These are phyloP conservation scores for Trematomus bernacchii DNA, from an alignment of 2,797 vertebrate species.

Conservation along the genomic window DNA sequence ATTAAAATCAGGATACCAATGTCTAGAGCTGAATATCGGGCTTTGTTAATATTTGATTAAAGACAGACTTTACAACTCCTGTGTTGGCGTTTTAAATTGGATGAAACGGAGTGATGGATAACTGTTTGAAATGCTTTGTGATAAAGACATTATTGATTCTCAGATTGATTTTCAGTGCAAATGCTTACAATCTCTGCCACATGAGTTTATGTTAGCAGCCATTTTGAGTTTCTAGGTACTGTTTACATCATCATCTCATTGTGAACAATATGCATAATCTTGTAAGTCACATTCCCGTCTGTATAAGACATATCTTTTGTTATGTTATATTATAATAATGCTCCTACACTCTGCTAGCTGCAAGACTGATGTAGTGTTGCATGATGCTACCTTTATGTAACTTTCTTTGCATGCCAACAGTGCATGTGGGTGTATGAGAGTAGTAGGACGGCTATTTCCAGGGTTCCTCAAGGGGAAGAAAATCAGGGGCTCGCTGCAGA, in stretches of 20 bases:
- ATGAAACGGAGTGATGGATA: conserved; percentile 15
- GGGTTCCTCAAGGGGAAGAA: too few relatives aligned
- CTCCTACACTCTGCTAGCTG: conserved; percentile 6
- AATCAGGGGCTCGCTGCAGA: too few relatives aligned
- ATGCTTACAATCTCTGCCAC: background rate
- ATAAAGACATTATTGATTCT: conserved; percentile 33
- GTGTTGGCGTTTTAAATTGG: conserved; percentile 37
- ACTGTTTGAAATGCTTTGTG: conserved; percentile 16
- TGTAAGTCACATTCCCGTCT: conserved; percentile 9
- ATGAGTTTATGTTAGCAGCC: background rate
- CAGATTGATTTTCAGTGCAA: background rate
- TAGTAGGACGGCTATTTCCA: too few relatives aligned
- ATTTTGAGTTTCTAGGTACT: background rate
- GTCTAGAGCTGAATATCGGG: conserved; percentile 16
- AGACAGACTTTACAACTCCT: conserved; percentile 38
- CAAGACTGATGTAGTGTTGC: conserved; percentile 53
- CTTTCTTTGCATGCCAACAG: conserved; percentile 48
- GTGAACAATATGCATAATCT: conserved; percentile 13
- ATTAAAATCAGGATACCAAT: conserved; percentile 10
- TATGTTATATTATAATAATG: background rate
- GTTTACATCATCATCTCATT: background rate
- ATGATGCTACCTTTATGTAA: conserved; percentile 48
- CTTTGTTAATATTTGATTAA: conserved; percentile 56
- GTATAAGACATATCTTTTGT: background rate
- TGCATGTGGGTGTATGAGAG: conserved; percentile 48